phyloP scores from a whole-genome alignment of 2,797 vertebrate genomes.

The Onychomys torridus region DNA sequence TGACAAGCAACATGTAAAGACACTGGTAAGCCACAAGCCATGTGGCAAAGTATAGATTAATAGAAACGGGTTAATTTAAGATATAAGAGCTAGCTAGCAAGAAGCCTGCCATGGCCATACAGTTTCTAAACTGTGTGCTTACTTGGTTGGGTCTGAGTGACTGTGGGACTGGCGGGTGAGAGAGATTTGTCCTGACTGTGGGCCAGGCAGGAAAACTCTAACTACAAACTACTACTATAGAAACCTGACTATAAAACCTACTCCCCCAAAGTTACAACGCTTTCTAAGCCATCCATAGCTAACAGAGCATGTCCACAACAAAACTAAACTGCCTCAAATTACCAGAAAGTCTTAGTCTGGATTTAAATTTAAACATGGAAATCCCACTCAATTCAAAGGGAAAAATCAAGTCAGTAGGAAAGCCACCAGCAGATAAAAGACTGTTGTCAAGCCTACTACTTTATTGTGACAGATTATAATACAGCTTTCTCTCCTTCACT shows the following conservation, averaged over 20 bases:
- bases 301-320: conserved; percentile 48
- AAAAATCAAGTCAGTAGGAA: conserved; percentile 35
- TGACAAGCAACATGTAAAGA: no score
- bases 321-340: conserved; percentile 42
- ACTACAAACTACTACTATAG: conserved; percentile 10
- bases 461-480: conserved; percentile 20
- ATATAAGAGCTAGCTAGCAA: no score
- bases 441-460: neutral
- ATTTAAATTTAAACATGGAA: conserved; percentile 57
- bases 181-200: no score
- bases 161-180: no score
- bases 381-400: conserved; percentile 25
- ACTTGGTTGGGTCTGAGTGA: no score
- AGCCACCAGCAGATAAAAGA: neutral
- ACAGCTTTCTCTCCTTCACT: neutral
- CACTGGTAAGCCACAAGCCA: no score
- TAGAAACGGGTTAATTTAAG: no score
- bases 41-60: no score
- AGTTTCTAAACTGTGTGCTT: no score
- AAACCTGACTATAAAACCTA: neutral
- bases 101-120: no score
- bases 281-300: neutral
- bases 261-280: neutral
- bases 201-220: no score
- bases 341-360: conserved; percentile 41